These are phyloP conservation scores for Leucophenga varia DNA, from an alignment of 1,140 invertebrate species.

Conservation along the genomic window DNA sequence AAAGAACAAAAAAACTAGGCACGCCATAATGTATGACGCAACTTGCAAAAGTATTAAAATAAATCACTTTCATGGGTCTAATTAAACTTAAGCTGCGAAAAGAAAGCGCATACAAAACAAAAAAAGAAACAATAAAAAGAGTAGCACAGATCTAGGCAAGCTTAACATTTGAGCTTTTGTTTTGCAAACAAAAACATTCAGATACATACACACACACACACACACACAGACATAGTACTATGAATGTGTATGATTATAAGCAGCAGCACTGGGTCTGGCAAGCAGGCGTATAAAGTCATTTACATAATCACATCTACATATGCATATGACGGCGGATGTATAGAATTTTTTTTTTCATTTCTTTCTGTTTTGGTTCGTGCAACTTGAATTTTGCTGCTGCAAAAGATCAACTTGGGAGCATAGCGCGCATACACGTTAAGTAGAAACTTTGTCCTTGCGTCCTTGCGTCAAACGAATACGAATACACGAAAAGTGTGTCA, in stretches of 20 bases:
- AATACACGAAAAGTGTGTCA: background rate
- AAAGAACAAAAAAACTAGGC: too few species aligned
- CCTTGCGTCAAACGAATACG: too few species aligned
- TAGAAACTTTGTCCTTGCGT: slow-evolving; percentile 14
- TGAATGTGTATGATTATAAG: background rate
- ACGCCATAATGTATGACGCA: too few species aligned
- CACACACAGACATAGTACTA: slow-evolving; percentile 1
- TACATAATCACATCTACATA: background rate
- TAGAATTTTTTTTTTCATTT: background rate
- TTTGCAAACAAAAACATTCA: background rate
- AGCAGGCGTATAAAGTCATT: background rate
- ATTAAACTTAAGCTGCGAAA: slow-evolving; percentile 14
- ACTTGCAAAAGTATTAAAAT: slow-evolving; percentile 6
- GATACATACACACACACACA: background rate
- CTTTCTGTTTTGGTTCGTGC: too few species aligned
- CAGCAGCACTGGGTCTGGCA: too few species aligned
- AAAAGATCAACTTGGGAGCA: slow-evolving; percentile 11
- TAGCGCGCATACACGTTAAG: background rate
- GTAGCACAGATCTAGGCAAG: background rate
- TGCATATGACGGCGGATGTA: background rate
- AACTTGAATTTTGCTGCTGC: background rate
- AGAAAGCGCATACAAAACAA: background rate
- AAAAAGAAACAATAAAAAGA: background rate
- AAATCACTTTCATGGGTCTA: slow-evolving; percentile 14
- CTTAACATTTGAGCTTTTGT: background rate